Evolutionary conservation across 2,888 invertebrate genomes (phyloP).

Genomic region (Scelioninae gen. 1): DNA sequence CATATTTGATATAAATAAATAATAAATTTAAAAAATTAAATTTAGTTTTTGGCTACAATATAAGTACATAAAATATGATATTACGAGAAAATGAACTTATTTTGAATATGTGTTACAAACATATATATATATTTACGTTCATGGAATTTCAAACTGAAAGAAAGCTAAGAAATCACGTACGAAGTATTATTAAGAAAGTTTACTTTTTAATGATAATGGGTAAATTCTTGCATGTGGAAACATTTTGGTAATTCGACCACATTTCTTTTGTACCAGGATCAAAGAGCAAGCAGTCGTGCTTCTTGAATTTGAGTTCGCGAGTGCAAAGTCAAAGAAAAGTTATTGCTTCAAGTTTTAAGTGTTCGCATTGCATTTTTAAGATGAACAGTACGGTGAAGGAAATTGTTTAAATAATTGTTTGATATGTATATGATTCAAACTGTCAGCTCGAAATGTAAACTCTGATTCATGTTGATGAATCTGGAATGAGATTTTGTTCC

Average conservation of each 20-base stretch:
- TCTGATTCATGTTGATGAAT: too few species aligned
- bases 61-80: too few species aligned
- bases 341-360: constrained; percentile 1
- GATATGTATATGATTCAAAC: too few species aligned
- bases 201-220: constrained; percentile 36
- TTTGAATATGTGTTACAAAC: too few species aligned
- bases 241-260: constrained; percentile 33
- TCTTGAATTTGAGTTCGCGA: constrained; percentile 18
- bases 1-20: too few species aligned
- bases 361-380: constrained; percentile 5
- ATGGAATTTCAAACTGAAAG: constrained; percentile 1
- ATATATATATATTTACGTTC: background rate
- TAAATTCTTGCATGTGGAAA: constrained; percentile 22
- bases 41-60: too few species aligned
- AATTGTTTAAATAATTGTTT: constrained; percentile 20
- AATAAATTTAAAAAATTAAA: too few species aligned
- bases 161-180: constrained; percentile 19
- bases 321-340: constrained; percentile 25
- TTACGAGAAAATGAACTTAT: too few species aligned
- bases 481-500: too few species aligned
- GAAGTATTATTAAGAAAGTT: constrained; percentile 50
- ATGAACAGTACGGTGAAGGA: background rate
- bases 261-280: constrained; percentile 15
- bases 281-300: constrained; percentile 12
- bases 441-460: too few species aligned